Conservation (phyloP, 2,888 invertebrate genomes). For the Cephus pygmeus region DNA sequence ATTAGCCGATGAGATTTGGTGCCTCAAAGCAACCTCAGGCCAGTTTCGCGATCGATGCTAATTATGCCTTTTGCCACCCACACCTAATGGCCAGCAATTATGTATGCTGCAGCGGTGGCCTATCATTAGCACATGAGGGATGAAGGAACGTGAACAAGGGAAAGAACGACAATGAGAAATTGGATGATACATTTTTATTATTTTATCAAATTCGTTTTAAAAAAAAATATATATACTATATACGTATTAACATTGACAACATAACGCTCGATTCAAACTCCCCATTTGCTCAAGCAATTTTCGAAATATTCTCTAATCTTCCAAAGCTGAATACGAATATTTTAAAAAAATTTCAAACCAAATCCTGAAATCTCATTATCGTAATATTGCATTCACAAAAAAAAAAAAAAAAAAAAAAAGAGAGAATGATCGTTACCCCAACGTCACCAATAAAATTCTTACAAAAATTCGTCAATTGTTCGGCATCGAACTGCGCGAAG, state of each 20-base stretch:
- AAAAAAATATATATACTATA: not conserved
- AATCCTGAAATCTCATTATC: not conserved
- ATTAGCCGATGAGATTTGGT: not conserved
- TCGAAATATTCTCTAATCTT: not conserved
- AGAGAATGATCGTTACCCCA: too few relatives aligned
- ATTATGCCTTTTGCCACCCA: constrained; percentile 20
- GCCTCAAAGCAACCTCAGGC: constrained; percentile 3
- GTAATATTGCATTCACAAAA: not conserved
- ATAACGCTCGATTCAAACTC: not conserved
- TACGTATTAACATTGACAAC: not conserved
- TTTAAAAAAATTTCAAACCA: not conserved
- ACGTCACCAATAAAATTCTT: too few relatives aligned
- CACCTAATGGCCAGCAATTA: not conserved
- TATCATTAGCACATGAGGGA: not conserved
- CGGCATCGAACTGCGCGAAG: not conserved
- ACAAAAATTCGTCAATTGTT: too few relatives aligned
- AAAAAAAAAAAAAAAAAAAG: not conserved
- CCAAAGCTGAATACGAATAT: not conserved
- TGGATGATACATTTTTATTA: not conserved
- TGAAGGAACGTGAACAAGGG: not conserved
- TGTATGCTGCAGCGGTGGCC: not conserved
- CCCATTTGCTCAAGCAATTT: not conserved
- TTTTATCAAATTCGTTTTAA: not conserved
- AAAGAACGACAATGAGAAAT: not conserved
- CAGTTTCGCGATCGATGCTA: constrained; percentile 29